Percentiles rank a stretch among this genome's conserved stretches.
These are phyloP conservation scores for Andrena marginata DNA, from an alignment of 2,888 invertebrate genomes.

Conservation along the genomic window DNA sequence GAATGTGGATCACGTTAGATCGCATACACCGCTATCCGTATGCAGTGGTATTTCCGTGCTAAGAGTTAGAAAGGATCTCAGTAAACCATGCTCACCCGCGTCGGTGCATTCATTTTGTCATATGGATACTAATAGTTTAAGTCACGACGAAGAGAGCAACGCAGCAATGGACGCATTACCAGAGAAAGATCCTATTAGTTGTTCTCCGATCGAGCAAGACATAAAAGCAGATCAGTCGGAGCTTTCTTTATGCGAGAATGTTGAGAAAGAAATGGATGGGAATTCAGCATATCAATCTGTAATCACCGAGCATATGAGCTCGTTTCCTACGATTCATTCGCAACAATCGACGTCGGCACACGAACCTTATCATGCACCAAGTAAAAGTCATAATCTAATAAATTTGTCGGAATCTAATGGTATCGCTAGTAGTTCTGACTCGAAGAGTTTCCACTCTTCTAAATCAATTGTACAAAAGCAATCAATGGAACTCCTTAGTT, in stretches of 20 bases:
- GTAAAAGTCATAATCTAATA: conserved; percentile 73
- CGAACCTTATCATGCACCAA: conserved; percentile 71
- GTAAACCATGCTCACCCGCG: conserved; percentile 83
- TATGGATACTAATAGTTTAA: conserved; percentile 75
- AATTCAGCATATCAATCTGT: conserved; percentile 72
- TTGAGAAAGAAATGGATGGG: conserved; percentile 66
- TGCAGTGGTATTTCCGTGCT: conserved; percentile 79
- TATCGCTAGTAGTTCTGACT: conserved; percentile 79
- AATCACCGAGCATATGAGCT: conserved; percentile 76
- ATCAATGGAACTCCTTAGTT: conserved; percentile 81
- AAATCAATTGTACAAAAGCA: conserved; percentile 80
- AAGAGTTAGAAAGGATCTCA: conserved; percentile 80
- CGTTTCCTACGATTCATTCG: conserved; percentile 75
- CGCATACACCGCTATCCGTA: conserved; percentile 78
- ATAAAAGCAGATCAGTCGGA: conserved; percentile 61
- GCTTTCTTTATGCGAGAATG: conserved; percentile 53
- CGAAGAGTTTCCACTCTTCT: conserved; percentile 77
- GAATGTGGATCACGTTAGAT: conserved; percentile 67
- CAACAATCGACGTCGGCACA: conserved; percentile 74
- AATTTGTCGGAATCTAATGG: conserved; percentile 77
- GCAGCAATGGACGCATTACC: conserved; percentile 58
- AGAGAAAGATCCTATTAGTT: conserved; percentile 78
- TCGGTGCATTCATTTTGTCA: conserved; percentile 78
- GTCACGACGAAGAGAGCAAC: conserved; percentile 76
- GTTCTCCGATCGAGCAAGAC: conserved; percentile 69